These are phyloP conservation scores for Drosophila falleni DNA, from an alignment of 2,888 invertebrate species.

Conservation along the genomic window DNA sequence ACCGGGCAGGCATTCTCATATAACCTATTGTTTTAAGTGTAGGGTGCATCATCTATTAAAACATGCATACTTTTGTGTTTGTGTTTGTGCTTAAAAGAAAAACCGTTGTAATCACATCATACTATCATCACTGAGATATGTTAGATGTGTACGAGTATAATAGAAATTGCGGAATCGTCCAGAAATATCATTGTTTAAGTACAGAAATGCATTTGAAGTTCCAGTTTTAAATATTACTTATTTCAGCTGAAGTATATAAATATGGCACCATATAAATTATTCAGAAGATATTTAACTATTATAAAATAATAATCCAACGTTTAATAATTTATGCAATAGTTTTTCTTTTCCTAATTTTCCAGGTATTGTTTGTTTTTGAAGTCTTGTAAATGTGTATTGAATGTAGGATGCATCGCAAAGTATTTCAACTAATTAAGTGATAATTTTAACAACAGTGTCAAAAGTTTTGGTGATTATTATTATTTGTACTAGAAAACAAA, in stretches of 20 bases:
- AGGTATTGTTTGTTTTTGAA: neutral
- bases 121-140: conserved; percentile 1
- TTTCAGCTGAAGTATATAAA: neutral
- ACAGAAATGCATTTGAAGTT: conserved; percentile 12
- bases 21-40: conserved; percentile 8
- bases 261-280: neutral
- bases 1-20: conserved; percentile 64
- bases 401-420: conserved; percentile 35
- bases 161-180: neutral
- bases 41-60: conserved; percentile 54
- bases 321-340: neutral
- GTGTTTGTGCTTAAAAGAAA: neutral
- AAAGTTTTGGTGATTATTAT: conserved; percentile 27
- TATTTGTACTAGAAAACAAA: conserved; percentile 25
- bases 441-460: conserved; percentile 21
- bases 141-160: neutral
- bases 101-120: neutral
- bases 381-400: conserved; percentile 10
- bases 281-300: neutral
- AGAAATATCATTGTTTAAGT: neutral
- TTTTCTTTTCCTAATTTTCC: neutral
- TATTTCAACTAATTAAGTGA: conserved; percentile 11
- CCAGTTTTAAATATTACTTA: neutral
- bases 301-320: neutral
- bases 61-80: conserved; percentile 57